Evolutionary conservation across 2,113 vertebrate species (phyloP).

Genomic region (Mesocricetus auratus): DNA sequence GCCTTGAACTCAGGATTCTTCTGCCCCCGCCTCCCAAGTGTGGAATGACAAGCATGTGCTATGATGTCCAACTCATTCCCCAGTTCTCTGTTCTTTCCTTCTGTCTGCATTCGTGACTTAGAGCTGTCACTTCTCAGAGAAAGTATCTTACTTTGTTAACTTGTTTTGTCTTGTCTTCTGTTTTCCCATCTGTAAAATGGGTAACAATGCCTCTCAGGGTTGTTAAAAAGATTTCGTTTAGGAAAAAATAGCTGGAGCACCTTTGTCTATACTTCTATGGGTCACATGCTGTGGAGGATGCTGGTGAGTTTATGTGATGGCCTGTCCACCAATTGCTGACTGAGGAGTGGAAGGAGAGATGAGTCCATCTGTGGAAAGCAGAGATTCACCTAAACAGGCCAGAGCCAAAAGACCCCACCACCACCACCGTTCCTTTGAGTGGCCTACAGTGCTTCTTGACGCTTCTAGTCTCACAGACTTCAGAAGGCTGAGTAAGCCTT

Average conservation of each 20-base stretch:
- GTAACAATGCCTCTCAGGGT: neutral
- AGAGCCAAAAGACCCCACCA: neutral
- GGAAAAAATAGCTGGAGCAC: neutral
- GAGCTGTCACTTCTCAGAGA: neutral
- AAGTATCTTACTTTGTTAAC: neutral
- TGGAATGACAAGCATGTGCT: neutral
- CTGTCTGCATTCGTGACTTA: neutral
- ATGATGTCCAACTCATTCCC: neutral
- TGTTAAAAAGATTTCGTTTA: neutral
- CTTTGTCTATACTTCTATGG: neutral
- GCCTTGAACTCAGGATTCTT: neutral
- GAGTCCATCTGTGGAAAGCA: neutral
- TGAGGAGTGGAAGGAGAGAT: neutral
- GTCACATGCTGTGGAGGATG: neutral
- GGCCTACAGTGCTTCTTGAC: neutral
- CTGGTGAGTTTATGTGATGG: neutral
- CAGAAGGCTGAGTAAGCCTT: neutral
- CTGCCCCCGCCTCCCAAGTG: neutral
- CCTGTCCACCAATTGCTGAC: neutral
- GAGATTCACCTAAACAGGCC: neutral
- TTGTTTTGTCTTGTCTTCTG: neutral
- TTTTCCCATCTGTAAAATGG: neutral
- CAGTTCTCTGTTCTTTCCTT: neutral
- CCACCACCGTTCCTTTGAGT: accelerated
- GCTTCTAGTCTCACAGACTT: neutral